phyloP scores from a whole-genome alignment of 2,797 vertebrate genomes.

The Enteromius afrohamiltoni region DNA sequence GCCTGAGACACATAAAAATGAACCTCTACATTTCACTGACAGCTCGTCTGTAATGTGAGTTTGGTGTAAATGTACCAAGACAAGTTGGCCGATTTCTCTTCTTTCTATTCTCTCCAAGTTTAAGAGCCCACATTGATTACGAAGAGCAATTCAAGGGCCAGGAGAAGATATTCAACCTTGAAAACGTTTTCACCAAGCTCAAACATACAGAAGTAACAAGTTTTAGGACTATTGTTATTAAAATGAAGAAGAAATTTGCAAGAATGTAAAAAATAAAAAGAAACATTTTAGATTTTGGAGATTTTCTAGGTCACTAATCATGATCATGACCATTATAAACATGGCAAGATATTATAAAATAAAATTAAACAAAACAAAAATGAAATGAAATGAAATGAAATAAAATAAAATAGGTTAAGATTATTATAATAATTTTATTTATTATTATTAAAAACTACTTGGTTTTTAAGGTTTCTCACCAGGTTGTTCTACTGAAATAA shows the following conservation, averaged over 20 bases:
- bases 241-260: not conserved
- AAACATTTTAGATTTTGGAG: not conserved
- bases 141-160: constrained; percentile 9
- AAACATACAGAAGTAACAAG: not conserved
- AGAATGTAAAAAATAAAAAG: not conserved
- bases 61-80: constrained; percentile 56
- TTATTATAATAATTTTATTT: not conserved
- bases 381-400: too few species aligned
- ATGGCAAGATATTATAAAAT: not conserved
- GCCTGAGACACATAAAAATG: constrained; percentile 56
- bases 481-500: not conserved
- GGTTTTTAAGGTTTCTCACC: not conserved
- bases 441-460: not conserved
- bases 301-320: not conserved
- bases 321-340: not conserved
- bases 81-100: constrained; percentile 11
- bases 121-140: constrained; percentile 25
- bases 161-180: not conserved
- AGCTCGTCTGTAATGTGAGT: constrained; percentile 51
- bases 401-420: not conserved
- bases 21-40: constrained; percentile 42
- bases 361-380: too few species aligned
- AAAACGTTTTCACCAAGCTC: not conserved
- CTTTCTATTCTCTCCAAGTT: constrained; percentile 32
- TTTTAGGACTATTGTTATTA: not conserved